Base-by-base conservation (phyloP, 2,888 invertebrate genomes). In the Cataglyphis livida region DNA sequence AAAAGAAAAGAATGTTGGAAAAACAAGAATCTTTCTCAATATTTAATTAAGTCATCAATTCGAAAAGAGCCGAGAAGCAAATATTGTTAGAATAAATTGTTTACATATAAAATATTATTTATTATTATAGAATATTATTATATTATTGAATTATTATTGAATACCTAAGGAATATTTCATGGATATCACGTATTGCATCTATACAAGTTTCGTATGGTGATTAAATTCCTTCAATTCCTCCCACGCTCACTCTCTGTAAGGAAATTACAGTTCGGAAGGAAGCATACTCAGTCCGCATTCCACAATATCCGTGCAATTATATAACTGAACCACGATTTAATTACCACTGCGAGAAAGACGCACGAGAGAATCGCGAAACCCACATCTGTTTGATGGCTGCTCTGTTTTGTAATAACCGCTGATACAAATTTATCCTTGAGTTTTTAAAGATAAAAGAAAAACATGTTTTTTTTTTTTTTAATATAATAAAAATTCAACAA, bases 251-350 rank as follows among this genome's bases (percentile, higher is more conserved):
- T 62, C 32, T 74, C 74, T 48, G 15, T 74, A 48, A 74, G 48
- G 35, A 51, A 48, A 70, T 68, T 51, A 70, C 32, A 25, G 28
- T 51, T n/a, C 35, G 71, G 61, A 68, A 61, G 61, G 28, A 59
- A 70, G 15, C 35, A 51, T 70, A 28, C 48, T 28, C 38, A n/a
- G 38, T 51, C 28, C 21, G 68, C 68, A 82, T 82, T 82, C 75
- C 76, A 59, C 48, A 32, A 48, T 44, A 38, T 51, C 41, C 21
- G 66, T 59, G 68, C 18, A 68, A 82, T 82, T 82, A 82, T 61
- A 66, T 66, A 66, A 78, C 82, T 28, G 68, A 82, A 62, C 48
- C 32, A 68, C 68, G 61, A 76, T 68, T 82, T 78, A 82, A 82
- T 78, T 38, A 68, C 41, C 54, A 68, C 61, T 68, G 61, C 15